A percentile compares a stretch with the other conserved stretches of the same genome.
phyloP scores from a whole-genome alignment of 2,888 invertebrate species.

The Leptopilina drosophilae region DNA sequence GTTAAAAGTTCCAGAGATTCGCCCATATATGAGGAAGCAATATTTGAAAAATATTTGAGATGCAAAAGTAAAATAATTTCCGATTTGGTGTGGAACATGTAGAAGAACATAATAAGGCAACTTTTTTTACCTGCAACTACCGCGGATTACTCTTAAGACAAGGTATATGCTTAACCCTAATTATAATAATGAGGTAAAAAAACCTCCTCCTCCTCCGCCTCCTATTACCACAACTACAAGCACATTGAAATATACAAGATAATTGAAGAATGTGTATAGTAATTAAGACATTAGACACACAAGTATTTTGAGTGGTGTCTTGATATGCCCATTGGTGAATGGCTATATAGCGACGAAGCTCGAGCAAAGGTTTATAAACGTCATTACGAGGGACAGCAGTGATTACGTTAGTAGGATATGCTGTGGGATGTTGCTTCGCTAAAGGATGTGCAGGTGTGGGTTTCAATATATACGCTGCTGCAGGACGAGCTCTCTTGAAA shows the following conservation, averaged over 20 bases:
- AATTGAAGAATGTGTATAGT: constrained; percentile 21
- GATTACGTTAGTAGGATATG: constrained; percentile 57
- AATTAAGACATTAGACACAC: constrained; percentile 19
- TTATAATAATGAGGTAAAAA: constrained; percentile 11
- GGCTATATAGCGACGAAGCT: constrained; percentile 14
- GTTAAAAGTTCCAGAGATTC: too few relatives aligned
- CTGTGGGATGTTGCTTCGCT: constrained; percentile 43
- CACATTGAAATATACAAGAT: neutral
- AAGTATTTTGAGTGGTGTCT: constrained; percentile 15
- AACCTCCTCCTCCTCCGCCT: too few relatives aligned
- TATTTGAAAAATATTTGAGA: too few relatives aligned
- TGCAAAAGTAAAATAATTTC: too few relatives aligned
- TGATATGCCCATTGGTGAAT: constrained; percentile 10
- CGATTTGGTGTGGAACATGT: too few relatives aligned
- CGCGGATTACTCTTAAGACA: too few relatives aligned
- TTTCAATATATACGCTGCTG: constrained; percentile 33
- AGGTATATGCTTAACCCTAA: neutral
- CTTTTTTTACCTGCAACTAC: too few relatives aligned
- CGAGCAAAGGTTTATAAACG: constrained; percentile 56
- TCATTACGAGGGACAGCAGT: constrained; percentile 62
- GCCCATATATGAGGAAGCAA: too few relatives aligned
- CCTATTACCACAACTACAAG: neutral
- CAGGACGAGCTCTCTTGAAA: constrained; percentile 42
- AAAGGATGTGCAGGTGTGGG: constrained; percentile 39
- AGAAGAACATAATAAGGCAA: too few relatives aligned